Conservation (phyloP, 2,888 invertebrate genomes). For the Drosophila seclusa region DNA sequence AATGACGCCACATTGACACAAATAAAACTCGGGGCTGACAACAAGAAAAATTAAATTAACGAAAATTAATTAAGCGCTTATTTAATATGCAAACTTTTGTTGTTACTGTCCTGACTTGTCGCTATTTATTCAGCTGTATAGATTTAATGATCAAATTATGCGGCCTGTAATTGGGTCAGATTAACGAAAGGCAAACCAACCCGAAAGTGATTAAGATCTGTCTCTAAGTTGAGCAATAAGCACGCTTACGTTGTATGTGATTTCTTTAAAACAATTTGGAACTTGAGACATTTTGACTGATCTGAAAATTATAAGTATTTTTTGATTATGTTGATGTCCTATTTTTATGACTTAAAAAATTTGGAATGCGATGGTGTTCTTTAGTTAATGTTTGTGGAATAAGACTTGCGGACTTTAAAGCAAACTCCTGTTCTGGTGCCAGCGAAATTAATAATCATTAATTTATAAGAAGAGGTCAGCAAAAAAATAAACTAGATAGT, state of each 20-base stretch:
- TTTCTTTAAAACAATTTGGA: background rate
- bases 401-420: background rate
- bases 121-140: conserved; percentile 36
- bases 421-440: background rate
- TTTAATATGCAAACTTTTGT: conserved; percentile 21
- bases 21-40: background rate
- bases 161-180: conserved; percentile 25
- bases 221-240: background rate
- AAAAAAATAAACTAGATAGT: background rate
- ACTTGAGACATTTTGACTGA: background rate
- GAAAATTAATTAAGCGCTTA: conserved; percentile 41
- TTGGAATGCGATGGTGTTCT: background rate
- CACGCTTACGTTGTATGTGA: background rate
- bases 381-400: background rate
- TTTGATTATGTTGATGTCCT: background rate
- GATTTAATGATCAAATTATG: conserved; percentile 41
- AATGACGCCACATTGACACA: conserved; percentile 1
- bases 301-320: background rate
- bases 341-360: background rate
- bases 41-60: background rate
- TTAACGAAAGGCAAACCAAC: background rate
- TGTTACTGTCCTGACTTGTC: background rate
- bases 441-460: background rate
- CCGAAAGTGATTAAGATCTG: background rate
- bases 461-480: background rate